Evolutionary conservation across 2,888 invertebrate species (phyloP).

Genomic region (Drosophila putrida): DNA sequence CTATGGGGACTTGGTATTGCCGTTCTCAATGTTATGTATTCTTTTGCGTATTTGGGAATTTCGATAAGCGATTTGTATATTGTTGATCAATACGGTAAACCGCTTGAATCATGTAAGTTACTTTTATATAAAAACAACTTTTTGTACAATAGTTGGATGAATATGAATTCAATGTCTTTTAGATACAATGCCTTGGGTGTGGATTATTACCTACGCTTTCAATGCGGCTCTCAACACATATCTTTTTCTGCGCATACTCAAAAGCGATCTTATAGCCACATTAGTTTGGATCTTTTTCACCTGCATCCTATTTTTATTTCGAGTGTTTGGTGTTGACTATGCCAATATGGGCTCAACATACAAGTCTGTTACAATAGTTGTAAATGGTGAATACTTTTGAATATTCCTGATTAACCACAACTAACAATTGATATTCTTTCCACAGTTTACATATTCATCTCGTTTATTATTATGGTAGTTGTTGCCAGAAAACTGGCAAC

Average conservation of each 20-base stretch:
- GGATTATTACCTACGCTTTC: not conserved
- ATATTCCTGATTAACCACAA: not conserved
- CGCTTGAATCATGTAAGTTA: not conserved
- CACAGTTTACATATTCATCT: not conserved
- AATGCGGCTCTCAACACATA: slow-evolving; percentile 6
- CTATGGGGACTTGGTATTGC: slow-evolving; percentile 1
- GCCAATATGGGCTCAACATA: not conserved
- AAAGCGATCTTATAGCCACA: not conserved
- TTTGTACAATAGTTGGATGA: not conserved
- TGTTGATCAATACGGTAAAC: not conserved
- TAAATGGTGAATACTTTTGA: not conserved
- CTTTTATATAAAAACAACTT: not conserved
- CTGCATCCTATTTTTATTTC: not conserved
- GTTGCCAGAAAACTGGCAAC: not conserved
- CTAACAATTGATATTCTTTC: not conserved
- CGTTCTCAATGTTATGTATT: slow-evolving; percentile 1
- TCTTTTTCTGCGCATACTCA: slow-evolving; percentile 11
- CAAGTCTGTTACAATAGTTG: not conserved
- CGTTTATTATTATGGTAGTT: slow-evolving; percentile 2
- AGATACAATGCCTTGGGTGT: not conserved
- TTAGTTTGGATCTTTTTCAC: slow-evolving; percentile 5
- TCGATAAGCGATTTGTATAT: not conserved
- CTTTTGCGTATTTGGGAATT: slow-evolving; percentile 8
- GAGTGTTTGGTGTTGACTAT: not conserved
- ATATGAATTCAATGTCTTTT: not conserved